Evolutionary conservation across 1,140 invertebrate species (phyloP).

Genomic region (Trichomalopsis sarcophagae): DNA sequence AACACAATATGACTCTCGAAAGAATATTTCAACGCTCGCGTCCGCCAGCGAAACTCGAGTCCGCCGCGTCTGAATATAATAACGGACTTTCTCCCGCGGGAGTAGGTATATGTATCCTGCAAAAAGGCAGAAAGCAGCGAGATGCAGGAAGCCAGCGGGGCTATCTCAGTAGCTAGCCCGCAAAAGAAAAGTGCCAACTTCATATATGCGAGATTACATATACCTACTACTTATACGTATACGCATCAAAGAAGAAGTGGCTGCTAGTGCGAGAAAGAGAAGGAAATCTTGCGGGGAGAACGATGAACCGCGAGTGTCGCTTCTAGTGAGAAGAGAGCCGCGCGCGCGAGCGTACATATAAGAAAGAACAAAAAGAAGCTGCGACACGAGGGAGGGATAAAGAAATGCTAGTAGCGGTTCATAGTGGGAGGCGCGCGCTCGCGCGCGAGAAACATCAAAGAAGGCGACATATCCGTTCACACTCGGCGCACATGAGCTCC

Average conservation of each 20-base stretch:
- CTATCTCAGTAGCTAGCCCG: too few relatives aligned
- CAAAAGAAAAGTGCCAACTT: background rate
- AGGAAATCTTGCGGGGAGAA: too few relatives aligned
- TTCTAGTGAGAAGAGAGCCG: background rate
- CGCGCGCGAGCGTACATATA: too few relatives aligned
- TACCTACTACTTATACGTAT: background rate
- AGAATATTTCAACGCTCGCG: too few relatives aligned
- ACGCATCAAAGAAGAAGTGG: background rate
- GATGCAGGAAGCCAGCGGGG: background rate
- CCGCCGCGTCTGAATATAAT: too few relatives aligned
- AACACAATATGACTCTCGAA: too few relatives aligned
- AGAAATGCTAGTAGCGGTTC: constrained; percentile 13
- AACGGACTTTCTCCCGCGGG: too few relatives aligned
- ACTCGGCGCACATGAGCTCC: constrained; percentile 62
- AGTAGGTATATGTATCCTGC: too few relatives aligned
- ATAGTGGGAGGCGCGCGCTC: constrained; percentile 20
- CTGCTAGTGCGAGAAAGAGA: background rate
- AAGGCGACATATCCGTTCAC: constrained; percentile 72
- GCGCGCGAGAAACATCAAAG: constrained; percentile 67
- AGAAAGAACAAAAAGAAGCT: background rate
- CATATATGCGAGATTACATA: background rate
- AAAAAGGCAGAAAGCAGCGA: too few relatives aligned
- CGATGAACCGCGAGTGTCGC: too few relatives aligned
- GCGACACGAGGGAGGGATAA: background rate
- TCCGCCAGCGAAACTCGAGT: too few relatives aligned